Evolutionary conservation across 2,113 vertebrate genomes (phyloP), one percentile per base, ranked within the genome.

Genomic region (Isurus oxyrinchus): DNA sequence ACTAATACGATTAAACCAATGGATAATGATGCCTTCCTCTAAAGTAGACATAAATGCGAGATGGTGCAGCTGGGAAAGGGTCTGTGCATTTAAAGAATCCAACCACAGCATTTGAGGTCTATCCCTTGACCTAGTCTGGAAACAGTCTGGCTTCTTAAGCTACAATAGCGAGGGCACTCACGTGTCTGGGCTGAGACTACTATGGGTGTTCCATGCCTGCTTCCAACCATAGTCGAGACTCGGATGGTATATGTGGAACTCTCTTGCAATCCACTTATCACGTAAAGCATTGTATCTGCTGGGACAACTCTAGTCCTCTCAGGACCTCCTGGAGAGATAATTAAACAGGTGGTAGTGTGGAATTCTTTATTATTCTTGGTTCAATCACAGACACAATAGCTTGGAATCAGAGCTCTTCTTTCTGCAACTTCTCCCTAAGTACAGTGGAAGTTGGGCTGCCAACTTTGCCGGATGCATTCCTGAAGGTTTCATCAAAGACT

Each of bases 161-260:
- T 23, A 63, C 63, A 96, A 57, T 66, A 44, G n/a, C 25, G 23
- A 31, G 6, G 16, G 55, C 66, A 98, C 99, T 98, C 97, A 99
- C 99, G 91, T 57, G 98, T 99, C 94, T 97, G 98, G 96, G 98
- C 98, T 0, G 97, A 98, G 96, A 98, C 97, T 86, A 98, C 97
- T 0, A 97, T 97, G 4, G 98, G 97, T 81, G 97, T 98, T 96
- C 98, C 98, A 87, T 98, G 98, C 88, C 79, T 97, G 0, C 91
- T 97, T 61, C 97, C 97, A 3, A 97, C 96, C 96, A 98, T 5
- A 0, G 98, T 97, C 1, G 98, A 98, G 96, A 99, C 96, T 81
- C 98, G 97, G 96, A 99, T 98, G 97, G 98, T 98, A 96, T 99
- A 99, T 67, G 97, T 97, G 4, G 98, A 97, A 96, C 97, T 98